These are phyloP conservation scores for Drosophila paramelanica DNA, from an alignment of 2,888 invertebrate genomes.

Conservation along the genomic window DNA sequence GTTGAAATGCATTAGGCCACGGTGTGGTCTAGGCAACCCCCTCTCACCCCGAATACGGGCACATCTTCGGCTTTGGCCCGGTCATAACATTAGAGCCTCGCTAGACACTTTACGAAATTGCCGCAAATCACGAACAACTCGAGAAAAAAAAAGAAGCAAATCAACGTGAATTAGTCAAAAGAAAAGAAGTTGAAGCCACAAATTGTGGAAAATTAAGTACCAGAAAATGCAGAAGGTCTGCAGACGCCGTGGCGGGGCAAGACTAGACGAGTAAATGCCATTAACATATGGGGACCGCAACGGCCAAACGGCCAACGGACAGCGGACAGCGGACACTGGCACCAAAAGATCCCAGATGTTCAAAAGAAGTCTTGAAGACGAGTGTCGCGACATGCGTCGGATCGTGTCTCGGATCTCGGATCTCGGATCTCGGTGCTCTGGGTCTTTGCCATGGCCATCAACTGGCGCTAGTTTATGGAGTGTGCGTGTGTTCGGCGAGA, in stretches of 20 bases:
- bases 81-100: constrained; percentile 79
- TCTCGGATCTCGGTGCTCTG: neutral
- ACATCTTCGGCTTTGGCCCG: constrained; percentile 36
- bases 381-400: constrained; percentile 58
- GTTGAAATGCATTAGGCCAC: constrained; percentile 61
- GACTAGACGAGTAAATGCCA: constrained; percentile 52
- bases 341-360: constrained; percentile 51
- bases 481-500: constrained; percentile 20
- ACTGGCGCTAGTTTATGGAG: constrained; percentile 64
- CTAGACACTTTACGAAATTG: constrained; percentile 81
- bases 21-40: constrained; percentile 44
- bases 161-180: constrained; percentile 71
- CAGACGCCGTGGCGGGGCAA: constrained; percentile 26
- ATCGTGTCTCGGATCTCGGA: constrained; percentile 13
- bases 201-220: constrained; percentile 70
- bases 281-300: constrained; percentile 54
- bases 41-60: neutral
- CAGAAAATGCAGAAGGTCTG: constrained; percentile 19
- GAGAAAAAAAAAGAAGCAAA: constrained; percentile 26
- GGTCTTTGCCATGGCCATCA: constrained; percentile 54
- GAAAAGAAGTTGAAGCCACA: constrained; percentile 44
- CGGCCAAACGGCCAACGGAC: neutral
- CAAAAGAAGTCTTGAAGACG: constrained; percentile 26
- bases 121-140: constrained; percentile 68
- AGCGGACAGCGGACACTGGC: constrained; percentile 4